Base-by-base conservation (phyloP, 1,140 invertebrate species). In the Venustaconcha ellipsiformis region DNA sequence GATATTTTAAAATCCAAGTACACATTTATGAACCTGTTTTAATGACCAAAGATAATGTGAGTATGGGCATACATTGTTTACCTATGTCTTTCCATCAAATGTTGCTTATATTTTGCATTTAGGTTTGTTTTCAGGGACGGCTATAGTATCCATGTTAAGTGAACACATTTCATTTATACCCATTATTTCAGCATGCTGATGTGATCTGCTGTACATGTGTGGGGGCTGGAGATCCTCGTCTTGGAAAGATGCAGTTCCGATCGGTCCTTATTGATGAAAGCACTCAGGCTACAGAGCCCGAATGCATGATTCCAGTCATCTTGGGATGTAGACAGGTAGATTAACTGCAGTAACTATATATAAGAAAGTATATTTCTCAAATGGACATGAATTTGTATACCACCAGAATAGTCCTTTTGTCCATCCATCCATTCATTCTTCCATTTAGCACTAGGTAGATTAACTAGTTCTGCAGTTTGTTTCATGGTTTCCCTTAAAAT, bases 191-290 rank as follows among this genome's bases (percentile, higher is more conserved):
- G 88, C 81, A 89, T 18, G 99, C 99, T 20, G 98, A 99, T 90
- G 99, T 99, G 0, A 98, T 99, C 68, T 99, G 98, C 84, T 99
- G 97, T 84, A 99, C 99, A 0, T 99, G 98, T 90, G 98, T 99
- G 0, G 97, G 97, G 58, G 97, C 99, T 17, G 98, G 99, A 2
- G 99, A 99, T 91, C 96, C 96, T 0, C 91, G 98, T 30, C 88
- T 99, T 4, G 93, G 94, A 8, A 92, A 96, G 56, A 93, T 99
- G 78, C 96, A 99, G 83, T 99, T 99, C 90, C 94, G 97, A 81
- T 98, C 97, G 12, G 99, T 99, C 74, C 92, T 99, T 0, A 99
- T 99, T 78, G 99, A 99, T 88, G 99, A 99, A 89, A 98, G 97
- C 80, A 91, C 92, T 59, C 96, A 99, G 91, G 96, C 97, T 0